phyloP scores from a whole-genome alignment of 2,113 vertebrate genomes.

The Sterrhoptilus dennistouni region DNA sequence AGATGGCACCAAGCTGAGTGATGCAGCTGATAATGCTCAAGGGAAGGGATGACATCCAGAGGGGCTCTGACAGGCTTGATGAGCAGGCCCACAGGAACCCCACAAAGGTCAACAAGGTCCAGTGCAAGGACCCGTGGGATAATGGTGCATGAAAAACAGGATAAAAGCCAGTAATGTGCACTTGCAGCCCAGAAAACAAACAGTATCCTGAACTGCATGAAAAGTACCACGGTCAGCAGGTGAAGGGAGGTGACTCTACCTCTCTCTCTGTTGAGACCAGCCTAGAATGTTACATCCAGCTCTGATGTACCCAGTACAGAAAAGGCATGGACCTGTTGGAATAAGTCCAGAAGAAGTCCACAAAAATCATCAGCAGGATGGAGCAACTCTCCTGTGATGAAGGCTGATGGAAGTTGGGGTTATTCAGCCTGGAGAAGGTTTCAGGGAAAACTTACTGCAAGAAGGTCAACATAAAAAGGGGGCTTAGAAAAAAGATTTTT shows the following conservation, averaged over 20 bases:
- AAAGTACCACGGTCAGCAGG: background rate
- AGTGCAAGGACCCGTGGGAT: background rate
- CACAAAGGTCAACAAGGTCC: background rate
- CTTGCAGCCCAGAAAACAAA: background rate
- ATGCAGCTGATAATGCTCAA: rapidly evolving
- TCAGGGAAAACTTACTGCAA: background rate
- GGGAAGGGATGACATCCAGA: background rate
- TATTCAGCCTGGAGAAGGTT: background rate
- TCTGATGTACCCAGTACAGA: background rate
- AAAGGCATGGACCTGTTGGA: background rate
- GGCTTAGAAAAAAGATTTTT: background rate
- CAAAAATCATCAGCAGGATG: background rate
- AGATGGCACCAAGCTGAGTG: background rate
- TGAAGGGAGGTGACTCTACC: background rate
- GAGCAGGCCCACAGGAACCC: background rate
- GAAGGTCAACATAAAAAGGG: background rate
- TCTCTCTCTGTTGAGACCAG: background rate
- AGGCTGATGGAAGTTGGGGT: background rate
- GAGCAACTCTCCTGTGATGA: background rate
- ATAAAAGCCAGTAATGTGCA: background rate
- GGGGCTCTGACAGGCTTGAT: background rate
- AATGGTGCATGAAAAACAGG: background rate
- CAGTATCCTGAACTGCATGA: background rate
- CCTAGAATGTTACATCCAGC: background rate
- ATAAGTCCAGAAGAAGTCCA: background rate